phyloP scores from a whole-genome alignment of 2,797 vertebrate species.

The Iguana delicatissima region DNA sequence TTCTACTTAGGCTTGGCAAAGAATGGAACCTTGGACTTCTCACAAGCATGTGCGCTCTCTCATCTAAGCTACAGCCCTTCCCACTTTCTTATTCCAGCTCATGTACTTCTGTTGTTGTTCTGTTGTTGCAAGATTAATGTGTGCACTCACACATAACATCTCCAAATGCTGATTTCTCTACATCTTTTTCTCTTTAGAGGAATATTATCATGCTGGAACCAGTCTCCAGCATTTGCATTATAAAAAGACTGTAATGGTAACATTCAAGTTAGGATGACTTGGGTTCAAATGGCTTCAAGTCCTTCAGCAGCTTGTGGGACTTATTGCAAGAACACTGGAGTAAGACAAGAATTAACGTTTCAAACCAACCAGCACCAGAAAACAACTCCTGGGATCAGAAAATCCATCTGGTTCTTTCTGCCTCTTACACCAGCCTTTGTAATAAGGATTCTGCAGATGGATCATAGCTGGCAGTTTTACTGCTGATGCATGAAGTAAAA shows the following conservation, averaged over 20 bases:
- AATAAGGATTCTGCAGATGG: slow-evolving; percentile 68
- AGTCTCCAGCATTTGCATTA: not conserved
- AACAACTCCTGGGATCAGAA: slow-evolving; percentile 22
- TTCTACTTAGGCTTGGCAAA: not conserved
- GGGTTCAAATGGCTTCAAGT: slow-evolving; percentile 38
- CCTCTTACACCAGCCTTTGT: slow-evolving; percentile 62
- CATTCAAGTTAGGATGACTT: not conserved
- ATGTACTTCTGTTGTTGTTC: not conserved
- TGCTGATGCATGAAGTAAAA: slow-evolving; percentile 73
- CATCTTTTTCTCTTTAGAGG: not conserved
- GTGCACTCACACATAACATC: not conserved
- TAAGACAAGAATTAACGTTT: slow-evolving; percentile 17
- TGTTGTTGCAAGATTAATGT: not conserved
- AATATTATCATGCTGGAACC: not conserved
- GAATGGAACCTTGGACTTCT: not conserved
- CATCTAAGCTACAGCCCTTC: not conserved
- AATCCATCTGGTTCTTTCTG: slow-evolving; percentile 66
- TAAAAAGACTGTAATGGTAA: not conserved
- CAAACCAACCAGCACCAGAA: slow-evolving; percentile 48
- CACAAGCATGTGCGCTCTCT: not conserved
- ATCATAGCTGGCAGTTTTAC: slow-evolving; percentile 56
- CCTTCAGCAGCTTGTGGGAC: slow-evolving; percentile 47
- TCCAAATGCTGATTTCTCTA: not conserved
- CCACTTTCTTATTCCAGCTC: not conserved
- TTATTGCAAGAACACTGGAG: slow-evolving; percentile 1